phyloP scores from a whole-genome alignment of 2,113 vertebrate species.

The Fukomys damarensis region DNA sequence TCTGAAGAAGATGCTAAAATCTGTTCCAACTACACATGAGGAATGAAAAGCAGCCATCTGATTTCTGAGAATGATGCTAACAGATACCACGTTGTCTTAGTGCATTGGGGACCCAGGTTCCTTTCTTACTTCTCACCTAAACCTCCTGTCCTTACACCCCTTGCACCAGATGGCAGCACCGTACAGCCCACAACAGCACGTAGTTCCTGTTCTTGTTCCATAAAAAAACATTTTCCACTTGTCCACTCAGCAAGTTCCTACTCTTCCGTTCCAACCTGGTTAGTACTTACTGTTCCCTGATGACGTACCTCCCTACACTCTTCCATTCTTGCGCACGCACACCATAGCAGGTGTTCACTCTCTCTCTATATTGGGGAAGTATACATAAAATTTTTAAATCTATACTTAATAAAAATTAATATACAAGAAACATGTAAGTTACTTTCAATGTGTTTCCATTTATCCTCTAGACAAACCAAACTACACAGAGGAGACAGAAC shows the following conservation, averaged over 20 bases:
- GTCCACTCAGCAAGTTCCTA: neutral
- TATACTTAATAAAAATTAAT: neutral
- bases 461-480: neutral
- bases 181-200: neutral
- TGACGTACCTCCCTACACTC: too few relatives aligned
- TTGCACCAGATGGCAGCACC: neutral
- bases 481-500: neutral
- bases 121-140: neutral
- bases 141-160: neutral
- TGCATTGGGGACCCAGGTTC: neutral
- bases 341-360: accelerated
- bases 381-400: neutral
- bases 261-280: too few relatives aligned
- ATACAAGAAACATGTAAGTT: neutral
- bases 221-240: too few relatives aligned
- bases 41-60: neutral
- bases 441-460: neutral
- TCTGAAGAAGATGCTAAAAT: neutral
- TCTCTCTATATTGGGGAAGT: neutral
- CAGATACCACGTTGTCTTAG: neutral
- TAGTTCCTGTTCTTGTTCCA: neutral
- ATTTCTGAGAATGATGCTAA: neutral
- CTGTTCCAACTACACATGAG: neutral
- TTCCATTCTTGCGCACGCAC: neutral
- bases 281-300: too few relatives aligned